Percentiles rank a stretch among this genome's conserved stretches.
These are phyloP conservation scores for Drosophila fungiperda DNA, from an alignment of 2,888 invertebrate species.

Conservation along the genomic window DNA sequence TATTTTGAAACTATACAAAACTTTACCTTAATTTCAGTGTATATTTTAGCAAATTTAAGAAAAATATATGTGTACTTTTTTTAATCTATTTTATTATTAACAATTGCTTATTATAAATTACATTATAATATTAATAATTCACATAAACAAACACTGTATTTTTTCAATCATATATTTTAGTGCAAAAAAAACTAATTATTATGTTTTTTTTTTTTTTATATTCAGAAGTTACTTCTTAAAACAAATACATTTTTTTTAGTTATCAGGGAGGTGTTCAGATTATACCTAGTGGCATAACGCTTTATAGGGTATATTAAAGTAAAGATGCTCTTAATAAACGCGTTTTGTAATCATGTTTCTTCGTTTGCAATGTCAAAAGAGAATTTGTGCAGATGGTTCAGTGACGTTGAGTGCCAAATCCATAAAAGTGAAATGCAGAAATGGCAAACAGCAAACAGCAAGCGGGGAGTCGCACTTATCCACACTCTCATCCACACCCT, in stretches of 20 bases:
- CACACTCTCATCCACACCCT: neutral
- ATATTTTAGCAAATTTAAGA: neutral
- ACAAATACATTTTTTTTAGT: neutral
- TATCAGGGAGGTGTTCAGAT: neutral
- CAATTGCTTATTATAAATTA: neutral
- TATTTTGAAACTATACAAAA: neutral
- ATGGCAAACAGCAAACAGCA: constrained; percentile 13
- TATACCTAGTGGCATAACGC: no score
- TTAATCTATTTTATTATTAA: neutral
- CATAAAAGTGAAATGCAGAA: constrained; percentile 59
- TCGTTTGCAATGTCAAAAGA: constrained; percentile 26
- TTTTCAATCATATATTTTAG: neutral
- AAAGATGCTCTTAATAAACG: neutral
- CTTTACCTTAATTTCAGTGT: neutral
- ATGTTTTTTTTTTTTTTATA: neutral
- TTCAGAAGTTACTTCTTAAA: neutral
- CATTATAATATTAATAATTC: neutral
- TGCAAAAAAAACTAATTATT: neutral
- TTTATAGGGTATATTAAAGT: constrained; percentile 11
- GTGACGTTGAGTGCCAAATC: constrained; percentile 60
- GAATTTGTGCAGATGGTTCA: constrained; percentile 52
- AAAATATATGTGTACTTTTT: neutral
- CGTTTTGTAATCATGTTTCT: constrained; percentile 17
- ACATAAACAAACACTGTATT: neutral
- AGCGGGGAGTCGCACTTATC: neutral